These are phyloP conservation scores for Haemorhous mexicanus DNA, from an alignment of 2,113 vertebrate genomes.

Conservation along the genomic window DNA sequence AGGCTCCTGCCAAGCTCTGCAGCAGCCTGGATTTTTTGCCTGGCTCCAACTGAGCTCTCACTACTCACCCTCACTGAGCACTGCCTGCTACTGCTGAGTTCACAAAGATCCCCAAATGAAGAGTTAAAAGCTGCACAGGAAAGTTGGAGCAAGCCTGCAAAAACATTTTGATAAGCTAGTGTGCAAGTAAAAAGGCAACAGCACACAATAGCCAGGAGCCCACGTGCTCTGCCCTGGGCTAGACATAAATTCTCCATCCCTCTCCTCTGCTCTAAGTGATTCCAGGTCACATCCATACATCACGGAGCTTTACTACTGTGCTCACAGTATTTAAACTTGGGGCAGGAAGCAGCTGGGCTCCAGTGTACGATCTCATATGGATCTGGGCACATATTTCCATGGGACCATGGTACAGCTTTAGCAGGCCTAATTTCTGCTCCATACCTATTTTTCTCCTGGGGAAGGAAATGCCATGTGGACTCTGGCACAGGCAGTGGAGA, in stretches of 20 bases:
- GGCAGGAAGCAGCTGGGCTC: constrained; percentile 55
- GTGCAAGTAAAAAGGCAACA: constrained; percentile 22
- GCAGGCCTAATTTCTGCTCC: constrained; percentile 1
- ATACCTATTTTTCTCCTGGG: not conserved
- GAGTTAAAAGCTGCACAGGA: not conserved
- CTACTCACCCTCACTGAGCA: not conserved
- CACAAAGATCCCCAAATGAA: not conserved
- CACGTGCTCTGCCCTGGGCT: constrained; percentile 44
- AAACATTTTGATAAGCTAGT: constrained; percentile 42
- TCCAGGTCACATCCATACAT: constrained; percentile 51
- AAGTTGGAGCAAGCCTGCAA: constrained; percentile 21
- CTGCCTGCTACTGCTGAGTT: not conserved
- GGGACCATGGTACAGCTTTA: not conserved
- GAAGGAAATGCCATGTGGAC: not conserved
- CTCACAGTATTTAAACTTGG: not conserved
- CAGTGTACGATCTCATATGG: constrained; percentile 2
- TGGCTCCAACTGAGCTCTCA: not conserved
- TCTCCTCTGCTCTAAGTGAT: constrained; percentile 28
- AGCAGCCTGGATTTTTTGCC: not conserved
- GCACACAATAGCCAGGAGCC: not conserved
- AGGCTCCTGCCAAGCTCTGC: not conserved
- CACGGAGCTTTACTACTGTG: constrained; percentile 10
- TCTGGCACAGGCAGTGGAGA: not conserved
- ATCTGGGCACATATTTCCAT: constrained; percentile 2
- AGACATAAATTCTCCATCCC: constrained; percentile 24